Evolutionary conservation across 2,113 vertebrate species (phyloP).

Genomic region (Hassar affinis): DNA sequence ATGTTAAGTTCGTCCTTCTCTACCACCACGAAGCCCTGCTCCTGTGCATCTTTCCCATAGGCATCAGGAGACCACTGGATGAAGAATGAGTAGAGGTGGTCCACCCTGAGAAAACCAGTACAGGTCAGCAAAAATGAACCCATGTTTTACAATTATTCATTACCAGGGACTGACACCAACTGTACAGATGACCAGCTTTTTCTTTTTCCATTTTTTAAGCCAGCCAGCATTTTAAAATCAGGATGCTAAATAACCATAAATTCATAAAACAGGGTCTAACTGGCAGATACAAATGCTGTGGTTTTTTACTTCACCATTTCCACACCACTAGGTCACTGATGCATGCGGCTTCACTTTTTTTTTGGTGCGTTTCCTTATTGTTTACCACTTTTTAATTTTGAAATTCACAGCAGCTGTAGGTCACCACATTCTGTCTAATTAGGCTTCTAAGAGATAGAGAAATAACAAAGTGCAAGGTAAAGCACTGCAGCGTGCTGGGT

Average conservation of each 20-base stretch:
- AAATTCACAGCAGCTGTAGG: too few relatives aligned
- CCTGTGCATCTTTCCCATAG: conserved; percentile 95
- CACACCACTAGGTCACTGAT: too few relatives aligned
- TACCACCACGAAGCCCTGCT: conserved; percentile 95
- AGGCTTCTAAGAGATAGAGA: not conserved
- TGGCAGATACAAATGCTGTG: not conserved
- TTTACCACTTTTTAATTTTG: too few relatives aligned
- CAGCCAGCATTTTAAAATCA: not conserved
- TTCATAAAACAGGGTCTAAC: not conserved
- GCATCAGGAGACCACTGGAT: conserved; percentile 97
- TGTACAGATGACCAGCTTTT: not conserved
- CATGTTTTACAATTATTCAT: not conserved
- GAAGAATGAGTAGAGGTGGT: conserved; percentile 83
- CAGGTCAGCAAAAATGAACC: not conserved
- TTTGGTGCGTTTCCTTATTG: too few relatives aligned
- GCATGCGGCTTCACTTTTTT: too few relatives aligned
- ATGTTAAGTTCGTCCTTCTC: conserved; percentile 97
- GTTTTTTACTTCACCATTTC: not conserved
- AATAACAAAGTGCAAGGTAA: not conserved
- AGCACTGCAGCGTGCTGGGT: not conserved
- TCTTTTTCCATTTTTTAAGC: not conserved
- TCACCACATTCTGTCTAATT: not conserved
- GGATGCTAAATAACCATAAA: not conserved
- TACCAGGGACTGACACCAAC: not conserved
- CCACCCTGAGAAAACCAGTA: conserved; percentile 77